Base-by-base conservation (phyloP, 2,797 vertebrate species). In the Alfaro cultratus region DNA sequence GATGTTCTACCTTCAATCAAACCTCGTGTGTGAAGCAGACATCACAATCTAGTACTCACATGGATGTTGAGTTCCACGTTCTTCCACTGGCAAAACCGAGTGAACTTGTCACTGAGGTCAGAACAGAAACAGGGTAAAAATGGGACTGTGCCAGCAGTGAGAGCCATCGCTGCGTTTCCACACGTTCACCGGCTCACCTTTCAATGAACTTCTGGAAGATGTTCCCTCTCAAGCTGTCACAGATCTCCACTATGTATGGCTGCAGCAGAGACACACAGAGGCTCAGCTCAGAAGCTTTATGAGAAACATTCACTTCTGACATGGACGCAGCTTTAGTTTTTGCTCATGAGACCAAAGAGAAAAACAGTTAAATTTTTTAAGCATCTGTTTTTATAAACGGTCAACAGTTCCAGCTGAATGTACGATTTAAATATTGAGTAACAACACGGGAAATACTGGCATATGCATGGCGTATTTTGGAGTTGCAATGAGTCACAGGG, bases 31-130 rank as follows among this genome's bases (percentile, higher is more conserved):
- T 31, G 29, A 60, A 31, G 13, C 13, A 0, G 12, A 31, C 2
- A 16, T 18, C 31, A 64, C 60, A 64, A 36, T 16, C 31, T 36
- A 8, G 41, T 77, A 98, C 98, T 98, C 93, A 99, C 98, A 47
- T 99, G 98, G 91, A 99, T 99, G 92, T 99, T 99, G 89, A 99
- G 96, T 90, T 99, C 98, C 79, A 99, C 97, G 34, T 99, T 99
- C 95, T 99, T 99, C 98, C 98, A 99, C 92, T 99, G 98, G 93
- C 98, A 99, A 83, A 98, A 99, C 73, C 98, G 96, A 77, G 98
- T 99, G 87, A 99, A 99, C 90, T 97, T 98, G 93, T 99, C 98
- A 79, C 98, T 99, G 94, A n/a, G 36, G 53, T 29, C 29, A 34
- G 21, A 9, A 41, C 4, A 34, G 41, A 53, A 16, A 60, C 0